Evolutionary conservation across 2,113 vertebrate species (phyloP).

Genomic region (Toxotes chatareus): DNA sequence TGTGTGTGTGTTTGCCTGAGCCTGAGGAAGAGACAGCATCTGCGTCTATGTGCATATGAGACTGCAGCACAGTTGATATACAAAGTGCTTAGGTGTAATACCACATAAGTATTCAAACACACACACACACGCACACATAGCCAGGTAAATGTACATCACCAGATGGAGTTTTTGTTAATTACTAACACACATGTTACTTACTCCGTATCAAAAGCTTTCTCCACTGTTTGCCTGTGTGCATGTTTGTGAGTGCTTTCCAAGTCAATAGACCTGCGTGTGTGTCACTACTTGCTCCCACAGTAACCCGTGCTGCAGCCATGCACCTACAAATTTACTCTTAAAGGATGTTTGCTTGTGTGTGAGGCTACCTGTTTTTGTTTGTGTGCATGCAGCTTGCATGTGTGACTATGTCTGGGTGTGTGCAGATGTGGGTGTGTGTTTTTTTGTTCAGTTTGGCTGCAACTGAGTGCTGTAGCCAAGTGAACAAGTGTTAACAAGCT

Average conservation of each 20-base stretch:
- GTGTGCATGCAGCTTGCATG: conserved; percentile 13
- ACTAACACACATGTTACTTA: not conserved
- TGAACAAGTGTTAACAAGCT: conserved; percentile 84
- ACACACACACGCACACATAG: not conserved
- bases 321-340: not conserved
- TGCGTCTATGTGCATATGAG: not conserved
- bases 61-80: not conserved
- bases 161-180: not conserved
- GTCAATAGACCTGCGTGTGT: conserved; percentile 15
- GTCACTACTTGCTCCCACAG: conserved; percentile 32
- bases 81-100: not conserved
- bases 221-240: conserved; percentile 1
- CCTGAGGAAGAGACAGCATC: not conserved
- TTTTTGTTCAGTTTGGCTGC: conserved; percentile 54
- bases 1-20: not conserved
- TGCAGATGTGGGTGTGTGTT: conserved; percentile 55
- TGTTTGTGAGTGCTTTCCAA: conserved; percentile 18
- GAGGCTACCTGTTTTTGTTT: conserved; percentile 32
- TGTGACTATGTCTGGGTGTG: conserved; percentile 33
- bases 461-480: conserved; percentile 61
- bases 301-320: conserved; percentile 27
- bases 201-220: conserved; percentile 8
- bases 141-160: conserved; percentile 1
- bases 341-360: conserved; percentile 16
- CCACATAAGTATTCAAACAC: not conserved